Percentiles rank a stretch among this genome's conserved stretches.
Evolutionary conservation across 2,888 invertebrate species (phyloP).

Genomic region (Tribolium freemani): DNA sequence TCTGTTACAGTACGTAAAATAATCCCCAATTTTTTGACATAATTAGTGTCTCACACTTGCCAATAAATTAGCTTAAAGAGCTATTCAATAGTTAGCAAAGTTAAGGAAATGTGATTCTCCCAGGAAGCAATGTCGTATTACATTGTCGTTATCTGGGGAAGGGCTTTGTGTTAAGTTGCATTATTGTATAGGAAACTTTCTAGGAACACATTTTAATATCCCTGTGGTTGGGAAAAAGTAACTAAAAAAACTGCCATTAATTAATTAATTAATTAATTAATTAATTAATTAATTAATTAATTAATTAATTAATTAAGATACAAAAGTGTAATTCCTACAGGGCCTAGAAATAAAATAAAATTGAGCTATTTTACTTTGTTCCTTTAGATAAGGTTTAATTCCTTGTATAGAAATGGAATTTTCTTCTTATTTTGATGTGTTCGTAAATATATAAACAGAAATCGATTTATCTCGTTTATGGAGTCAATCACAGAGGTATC

Average conservation of each 20-base stretch:
- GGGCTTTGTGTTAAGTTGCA: not conserved
- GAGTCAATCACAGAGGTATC: not conserved
- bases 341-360: not conserved
- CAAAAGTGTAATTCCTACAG: not conserved
- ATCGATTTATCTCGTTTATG: not conserved
- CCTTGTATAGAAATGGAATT: too few species aligned
- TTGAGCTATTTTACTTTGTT: too few species aligned
- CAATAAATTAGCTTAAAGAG: not conserved
- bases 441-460: too few species aligned
- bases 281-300: not conserved
- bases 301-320: not conserved
- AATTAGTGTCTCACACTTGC: not conserved
- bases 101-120: constrained; percentile 9
- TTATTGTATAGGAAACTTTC: not conserved
- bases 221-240: too few species aligned
- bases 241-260: not conserved
- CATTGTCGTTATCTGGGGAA: not conserved
- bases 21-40: not conserved
- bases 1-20: not conserved
- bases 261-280: not conserved
- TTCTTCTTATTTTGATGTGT: too few species aligned
- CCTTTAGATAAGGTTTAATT: too few species aligned
- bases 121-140: not conserved
- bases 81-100: constrained; percentile 1
- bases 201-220: not conserved